Conservation (phyloP, 2,113 vertebrate genomes). For the Pygathrix nemaeus region DNA sequence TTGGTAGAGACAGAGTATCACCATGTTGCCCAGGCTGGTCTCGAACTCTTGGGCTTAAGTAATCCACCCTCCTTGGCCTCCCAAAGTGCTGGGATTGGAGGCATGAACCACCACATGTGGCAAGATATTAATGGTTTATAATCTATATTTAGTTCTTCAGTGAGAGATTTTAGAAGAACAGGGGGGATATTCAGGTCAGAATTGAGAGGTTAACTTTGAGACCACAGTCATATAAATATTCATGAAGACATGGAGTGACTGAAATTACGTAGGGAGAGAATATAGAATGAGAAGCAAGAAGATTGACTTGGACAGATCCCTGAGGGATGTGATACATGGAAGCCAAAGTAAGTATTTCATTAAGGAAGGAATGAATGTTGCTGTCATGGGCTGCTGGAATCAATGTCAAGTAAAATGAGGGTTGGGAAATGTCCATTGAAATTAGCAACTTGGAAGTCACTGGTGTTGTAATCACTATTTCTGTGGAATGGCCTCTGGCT, state of each 20-base stretch:
- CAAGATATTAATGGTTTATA: background rate
- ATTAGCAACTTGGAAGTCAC: background rate
- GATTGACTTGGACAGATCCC: background rate
- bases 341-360: slow-evolving; percentile 31
- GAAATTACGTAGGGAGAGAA: slow-evolving; percentile 3
- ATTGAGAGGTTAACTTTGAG: slow-evolving; percentile 15
- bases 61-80: no score
- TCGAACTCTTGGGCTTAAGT: no score
- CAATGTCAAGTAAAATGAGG: background rate
- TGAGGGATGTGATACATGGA: background rate
- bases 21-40: no score
- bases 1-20: no score
- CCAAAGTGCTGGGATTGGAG: no score
- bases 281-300: background rate
- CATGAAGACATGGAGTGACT: slow-evolving; percentile 17
- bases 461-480: background rate
- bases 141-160: background rate
- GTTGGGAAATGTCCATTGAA: background rate
- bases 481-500: slow-evolving; percentile 6
- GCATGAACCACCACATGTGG: no score
- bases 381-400: background rate
- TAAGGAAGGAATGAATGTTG: background rate
- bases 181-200: background rate
- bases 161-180: background rate
- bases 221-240: slow-evolving; percentile 26